Conservation (phyloP, 2,113 vertebrate genomes). For the Dinomys branickii region DNA sequence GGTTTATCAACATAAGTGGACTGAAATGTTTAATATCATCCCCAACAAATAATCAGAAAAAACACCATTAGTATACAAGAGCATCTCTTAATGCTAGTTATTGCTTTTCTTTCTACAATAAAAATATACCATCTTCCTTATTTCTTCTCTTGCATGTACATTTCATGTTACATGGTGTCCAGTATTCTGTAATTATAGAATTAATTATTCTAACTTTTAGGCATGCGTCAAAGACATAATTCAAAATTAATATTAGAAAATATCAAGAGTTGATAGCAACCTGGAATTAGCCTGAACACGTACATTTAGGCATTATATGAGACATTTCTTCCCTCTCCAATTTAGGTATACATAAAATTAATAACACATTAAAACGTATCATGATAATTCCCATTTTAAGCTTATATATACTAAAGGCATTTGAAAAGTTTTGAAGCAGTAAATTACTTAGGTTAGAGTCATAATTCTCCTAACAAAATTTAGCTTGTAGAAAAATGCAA, state of each 20-base stretch:
- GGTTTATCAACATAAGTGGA: background rate
- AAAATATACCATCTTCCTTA: background rate
- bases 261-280: background rate
- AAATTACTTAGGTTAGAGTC: constrained; percentile 45
- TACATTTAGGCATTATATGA: background rate
- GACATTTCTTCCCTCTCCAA: constrained; percentile 45
- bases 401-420: background rate
- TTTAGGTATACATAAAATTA: constrained; percentile 31
- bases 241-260: constrained; percentile 53
- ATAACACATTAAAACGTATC: constrained; percentile 20
- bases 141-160: background rate
- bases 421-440: constrained; percentile 39
- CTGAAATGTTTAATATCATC: constrained; percentile 22
- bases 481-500: constrained; percentile 53
- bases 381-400: constrained; percentile 33
- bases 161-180: background rate
- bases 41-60: constrained; percentile 36
- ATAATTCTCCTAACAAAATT: constrained; percentile 1
- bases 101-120: background rate
- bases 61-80: background rate
- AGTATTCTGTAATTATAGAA: background rate
- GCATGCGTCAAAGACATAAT: background rate
- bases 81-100: background rate
- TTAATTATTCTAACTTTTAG: background rate
- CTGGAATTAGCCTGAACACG: constrained; percentile 40